A percentile compares a stretch with the other conserved stretches of the same genome.
These are phyloP conservation scores for Argopecten irradians DNA, from an alignment of 1,140 invertebrate genomes.

Conservation along the genomic window DNA sequence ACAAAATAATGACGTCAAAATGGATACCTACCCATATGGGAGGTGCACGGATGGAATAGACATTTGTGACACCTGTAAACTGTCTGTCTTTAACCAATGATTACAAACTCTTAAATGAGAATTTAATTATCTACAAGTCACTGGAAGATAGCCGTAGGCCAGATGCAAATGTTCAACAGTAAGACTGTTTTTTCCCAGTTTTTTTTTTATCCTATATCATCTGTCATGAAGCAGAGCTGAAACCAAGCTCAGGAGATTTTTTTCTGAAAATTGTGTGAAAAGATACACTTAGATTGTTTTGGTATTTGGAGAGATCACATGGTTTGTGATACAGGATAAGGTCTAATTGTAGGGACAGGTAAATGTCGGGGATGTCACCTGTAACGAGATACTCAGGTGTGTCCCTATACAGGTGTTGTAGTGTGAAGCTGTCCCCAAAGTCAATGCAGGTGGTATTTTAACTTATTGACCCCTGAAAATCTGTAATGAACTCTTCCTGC, in stretches of 20 bases:
- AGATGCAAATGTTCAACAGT: not conserved
- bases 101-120: not conserved
- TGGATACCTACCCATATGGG: too few species aligned
- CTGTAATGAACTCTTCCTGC: too few species aligned
- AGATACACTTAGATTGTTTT: not conserved
- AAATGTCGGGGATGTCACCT: not conserved
- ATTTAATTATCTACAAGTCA: not conserved
- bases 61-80: not conserved
- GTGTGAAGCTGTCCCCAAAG: not conserved
- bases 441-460: not conserved
- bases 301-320: not conserved
- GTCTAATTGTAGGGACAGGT: not conserved
- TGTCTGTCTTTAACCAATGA: not conserved
- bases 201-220: not conserved
- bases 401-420: not conserved
- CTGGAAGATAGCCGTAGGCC: not conserved
- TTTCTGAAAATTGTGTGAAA: not conserved
- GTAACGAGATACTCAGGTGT: slow-evolving; percentile 7
- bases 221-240: not conserved
- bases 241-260: not conserved
- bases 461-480: too few species aligned
- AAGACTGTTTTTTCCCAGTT: not conserved
- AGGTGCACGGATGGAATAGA: too few species aligned
- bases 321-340: not conserved
- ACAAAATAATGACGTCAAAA: too few species aligned